Conservation (phyloP, 2,113 vertebrate species). For the Campylorhamphus procurvoides region DNA sequence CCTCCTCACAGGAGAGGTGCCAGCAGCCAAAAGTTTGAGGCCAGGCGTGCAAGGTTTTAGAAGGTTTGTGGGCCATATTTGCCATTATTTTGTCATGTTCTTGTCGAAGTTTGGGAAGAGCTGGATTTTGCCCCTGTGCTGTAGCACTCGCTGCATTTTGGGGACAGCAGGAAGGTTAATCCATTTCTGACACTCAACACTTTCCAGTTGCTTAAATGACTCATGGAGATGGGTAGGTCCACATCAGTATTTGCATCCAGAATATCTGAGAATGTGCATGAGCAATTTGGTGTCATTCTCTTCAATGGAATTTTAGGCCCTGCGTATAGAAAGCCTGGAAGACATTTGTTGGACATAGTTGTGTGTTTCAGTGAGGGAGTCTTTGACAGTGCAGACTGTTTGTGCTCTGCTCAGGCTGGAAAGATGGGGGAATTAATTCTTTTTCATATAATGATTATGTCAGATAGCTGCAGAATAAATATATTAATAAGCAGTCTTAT, state of each 20-base stretch:
- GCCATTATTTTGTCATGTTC: background rate
- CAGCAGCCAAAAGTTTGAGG: background rate
- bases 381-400: background rate
- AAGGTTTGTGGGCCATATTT: background rate
- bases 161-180: background rate
- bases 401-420: background rate
- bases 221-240: background rate
- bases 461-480: background rate
- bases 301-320: background rate
- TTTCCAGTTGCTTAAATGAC: background rate
- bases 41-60: background rate
- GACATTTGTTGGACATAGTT: background rate
- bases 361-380: background rate
- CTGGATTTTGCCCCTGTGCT: background rate
- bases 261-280: background rate
- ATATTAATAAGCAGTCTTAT: background rate
- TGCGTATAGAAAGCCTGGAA: background rate
- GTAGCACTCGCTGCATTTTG: background rate
- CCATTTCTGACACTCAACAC: background rate
- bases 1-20: background rate
- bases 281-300: background rate
- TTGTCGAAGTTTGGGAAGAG: accelerated
- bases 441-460: background rate
- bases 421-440: background rate
- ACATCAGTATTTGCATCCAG: background rate